phyloP scores from a whole-genome alignment of 2,888 invertebrate genomes.

The Pristionchus fissidentatus region DNA sequence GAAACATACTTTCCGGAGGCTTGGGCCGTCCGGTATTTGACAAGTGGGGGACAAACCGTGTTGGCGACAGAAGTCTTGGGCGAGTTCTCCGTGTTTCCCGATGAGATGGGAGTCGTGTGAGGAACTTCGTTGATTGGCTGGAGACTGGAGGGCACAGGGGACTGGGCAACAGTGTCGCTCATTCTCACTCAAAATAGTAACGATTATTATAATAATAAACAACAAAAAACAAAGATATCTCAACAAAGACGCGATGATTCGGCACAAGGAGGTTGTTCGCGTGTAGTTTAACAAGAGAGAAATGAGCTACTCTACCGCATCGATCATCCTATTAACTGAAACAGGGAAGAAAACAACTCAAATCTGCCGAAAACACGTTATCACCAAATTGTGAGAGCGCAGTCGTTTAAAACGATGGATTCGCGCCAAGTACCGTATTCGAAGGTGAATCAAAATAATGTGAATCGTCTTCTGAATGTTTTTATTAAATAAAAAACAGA shows the following conservation, averaged over 20 bases:
- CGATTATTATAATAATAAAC: no score
- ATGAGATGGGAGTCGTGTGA: slow-evolving; percentile 35
- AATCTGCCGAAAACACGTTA: neutral
- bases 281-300: no score
- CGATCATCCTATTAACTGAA: no score
- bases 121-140: neutral
- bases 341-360: neutral
- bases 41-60: neutral
- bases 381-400: no score
- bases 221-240: neutral
- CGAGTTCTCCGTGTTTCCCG: slow-evolving; percentile 32
- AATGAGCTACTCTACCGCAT: no score
- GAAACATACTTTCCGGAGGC: no score
- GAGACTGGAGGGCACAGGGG: neutral
- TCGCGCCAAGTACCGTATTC: slow-evolving; percentile 1
- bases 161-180: neutral
- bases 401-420: neutral
- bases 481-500: neutral
- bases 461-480: neutral
- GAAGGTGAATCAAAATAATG: neutral
- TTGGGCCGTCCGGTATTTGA: no score
- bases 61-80: slow-evolving; percentile 35
- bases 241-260: neutral
- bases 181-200: no score
- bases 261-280: no score